These are phyloP conservation scores for Temnothorax nylanderi DNA, from an alignment of 1,140 invertebrate genomes.

Conservation along the genomic window DNA sequence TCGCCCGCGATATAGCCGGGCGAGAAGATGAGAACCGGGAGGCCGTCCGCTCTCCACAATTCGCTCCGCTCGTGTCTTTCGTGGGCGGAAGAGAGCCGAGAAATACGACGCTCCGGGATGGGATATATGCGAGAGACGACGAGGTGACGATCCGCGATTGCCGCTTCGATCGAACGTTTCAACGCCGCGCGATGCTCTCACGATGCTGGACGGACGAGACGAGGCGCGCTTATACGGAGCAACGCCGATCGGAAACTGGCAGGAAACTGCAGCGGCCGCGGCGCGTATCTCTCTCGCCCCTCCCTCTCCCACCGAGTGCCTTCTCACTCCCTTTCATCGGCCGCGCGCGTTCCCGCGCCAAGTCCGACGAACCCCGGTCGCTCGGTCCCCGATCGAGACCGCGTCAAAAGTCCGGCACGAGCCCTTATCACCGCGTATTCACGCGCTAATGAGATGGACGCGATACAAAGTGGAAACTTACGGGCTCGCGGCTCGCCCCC, in stretches of 20 bases:
- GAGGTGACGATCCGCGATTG: background rate
- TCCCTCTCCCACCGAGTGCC: background rate
- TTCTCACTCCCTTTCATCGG: background rate
- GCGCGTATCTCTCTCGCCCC: background rate
- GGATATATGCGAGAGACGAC: background rate
- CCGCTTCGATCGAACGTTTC: background rate
- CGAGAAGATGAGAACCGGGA: background rate
- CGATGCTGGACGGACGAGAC: background rate
- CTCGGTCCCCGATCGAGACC: background rate
- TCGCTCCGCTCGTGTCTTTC: too few relatives aligned
- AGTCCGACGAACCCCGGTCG: slow-evolving; percentile 26
- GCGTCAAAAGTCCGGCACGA: background rate
- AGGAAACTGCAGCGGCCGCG: background rate
- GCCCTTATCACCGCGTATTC: background rate
- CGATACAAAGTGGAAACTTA: background rate
- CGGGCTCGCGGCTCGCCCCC: background rate
- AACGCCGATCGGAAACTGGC: slow-evolving; percentile 27
- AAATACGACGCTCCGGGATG: background rate
- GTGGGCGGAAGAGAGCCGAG: too few relatives aligned
- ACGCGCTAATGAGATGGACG: background rate
- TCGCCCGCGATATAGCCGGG: background rate
- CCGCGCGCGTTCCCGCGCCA: background rate
- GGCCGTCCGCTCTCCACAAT: too few relatives aligned
- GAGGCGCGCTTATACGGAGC: background rate
- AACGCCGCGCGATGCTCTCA: background rate